Evolutionary conservation across 2,888 invertebrate species (phyloP), one percentile per base, ranked within the genome.

Genomic region (Limenitis camilla): DNA sequence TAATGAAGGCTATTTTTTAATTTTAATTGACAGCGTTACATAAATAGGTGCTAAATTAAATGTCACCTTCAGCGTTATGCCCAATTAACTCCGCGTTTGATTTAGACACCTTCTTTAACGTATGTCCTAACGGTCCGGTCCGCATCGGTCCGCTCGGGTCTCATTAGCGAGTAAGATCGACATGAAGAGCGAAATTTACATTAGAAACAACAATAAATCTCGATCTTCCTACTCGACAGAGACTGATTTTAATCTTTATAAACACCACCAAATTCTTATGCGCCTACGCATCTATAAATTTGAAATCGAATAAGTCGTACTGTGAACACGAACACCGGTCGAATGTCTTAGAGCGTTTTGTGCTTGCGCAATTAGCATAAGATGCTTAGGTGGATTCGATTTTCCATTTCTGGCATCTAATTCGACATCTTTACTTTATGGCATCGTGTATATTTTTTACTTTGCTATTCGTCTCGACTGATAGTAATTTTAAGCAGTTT

Each of bases 161-260:
- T 81, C 72, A 79, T 83, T 83, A 79, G 72, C 69, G 71, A 69
- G 72, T 77, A 71, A 74, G 74, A 75, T 72, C 63, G 65, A 69
- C 60, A 66, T 66, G 63, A 67, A 71, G 72, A 74, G 72, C 70
- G 65, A 76, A 76, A 79, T 78, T 72, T 77, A 76, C 67, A 63
- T 61, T 60, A 75, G 70, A 76, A 76, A 72, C 69, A 69, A 65
- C 71, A 64, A 84, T 85, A 83, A 78, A 72, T 87, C 78, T 79
- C 77, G 71, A 62, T 76, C 85, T 73, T 61, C 85, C 86, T 65
- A 66, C 66, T 61, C 80, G 76, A 78, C 68, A 69, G 66, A 64
- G 73, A 74, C 73, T 70, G 81, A 81, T 81, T 81, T 77, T 76
- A 80, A 81, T 81, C 79, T 81, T 67, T 77, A 75, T 75, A 75